Percentiles rank a stretch among this genome's conserved stretches.
Evolutionary conservation across 2,888 invertebrate genomes (phyloP).

Genomic region (Therioaphis trifolii): DNA sequence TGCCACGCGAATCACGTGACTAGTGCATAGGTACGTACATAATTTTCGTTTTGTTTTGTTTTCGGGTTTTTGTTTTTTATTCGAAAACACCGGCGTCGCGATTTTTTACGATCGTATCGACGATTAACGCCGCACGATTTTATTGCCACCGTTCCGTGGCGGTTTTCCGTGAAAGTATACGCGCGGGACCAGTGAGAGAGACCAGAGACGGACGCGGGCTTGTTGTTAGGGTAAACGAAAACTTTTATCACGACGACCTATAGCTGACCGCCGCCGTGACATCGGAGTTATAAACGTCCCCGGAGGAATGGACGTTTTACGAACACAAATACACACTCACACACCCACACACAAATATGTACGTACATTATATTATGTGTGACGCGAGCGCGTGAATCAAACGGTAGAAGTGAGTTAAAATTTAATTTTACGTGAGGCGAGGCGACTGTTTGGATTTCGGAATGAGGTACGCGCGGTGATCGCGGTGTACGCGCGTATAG

Average conservation of each 20-base stretch:
- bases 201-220: no score
- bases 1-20: no score
- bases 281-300: constrained; percentile 19
- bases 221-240: constrained; percentile 13
- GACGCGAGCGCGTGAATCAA: background rate
- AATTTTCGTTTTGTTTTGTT: no score
- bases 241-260: constrained; percentile 33
- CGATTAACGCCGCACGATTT: constrained; percentile 40
- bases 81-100: background rate
- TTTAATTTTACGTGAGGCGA: background rate
- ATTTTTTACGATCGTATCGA: constrained; percentile 48
- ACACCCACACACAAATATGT: background rate
- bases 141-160: background rate
- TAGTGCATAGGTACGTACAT: no score
- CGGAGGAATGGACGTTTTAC: background rate
- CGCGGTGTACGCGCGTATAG: no score
- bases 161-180: background rate
- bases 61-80: no score
- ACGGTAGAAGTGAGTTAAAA: background rate
- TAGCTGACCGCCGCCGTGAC: constrained; percentile 15
- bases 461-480: no score
- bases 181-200: background rate
- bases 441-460: no score
- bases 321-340: background rate
- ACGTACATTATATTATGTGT: background rate